Evolutionary conservation across 2,113 vertebrate genomes (phyloP), one percentile per base, ranked within the genome.

Genomic region (Hypanus sabinus): DNA sequence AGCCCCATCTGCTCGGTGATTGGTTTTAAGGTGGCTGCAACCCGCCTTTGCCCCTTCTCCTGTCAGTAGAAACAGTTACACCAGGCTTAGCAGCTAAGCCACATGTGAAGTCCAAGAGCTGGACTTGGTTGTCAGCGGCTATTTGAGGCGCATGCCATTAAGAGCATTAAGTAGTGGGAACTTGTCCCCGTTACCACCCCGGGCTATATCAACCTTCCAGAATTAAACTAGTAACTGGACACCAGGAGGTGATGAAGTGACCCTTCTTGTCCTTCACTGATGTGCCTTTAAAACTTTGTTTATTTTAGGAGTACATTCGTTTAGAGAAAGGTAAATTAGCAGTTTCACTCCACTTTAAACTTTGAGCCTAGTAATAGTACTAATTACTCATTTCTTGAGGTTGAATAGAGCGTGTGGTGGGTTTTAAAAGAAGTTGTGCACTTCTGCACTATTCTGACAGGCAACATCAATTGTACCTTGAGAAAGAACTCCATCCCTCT

Each of bases 401-500:
- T 85, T 85, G 60, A 65, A 14, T 62, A 90, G 30, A 65, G n/a
- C 60, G 60, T 65, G 85, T 68, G 30, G 60, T 90, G 85, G 85
- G 60, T 90, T 90, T 46, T 65, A 90, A 90, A 90, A 90, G 85
- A 90, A 90, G 85, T 24, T 33, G 5, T 68, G 14, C 60, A 38
- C 30, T 88, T n/a, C 60, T 18, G 16, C n/a, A 65, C 60, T n/a
- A 2, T 16, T n/a, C 57, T 90, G 85, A 65, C 85, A 90, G 85
- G 60, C 30, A 90, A 65, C 85, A 65, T 90, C 85, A 90, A 90
- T 90, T 20, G 30, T 90, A 90, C 60, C 60, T 68, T 33, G 6
- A 65, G 85, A 90, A 68, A 90, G 85, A 65, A 33, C 68, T 93
- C 68, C 90, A 73, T 38, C 90, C 68, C 38, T 20, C 68, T 73